Percentiles rank a stretch among this genome's conserved stretches.
phyloP scores from a whole-genome alignment of 2,113 vertebrate genomes.

The Sclerurus mexicanus region DNA sequence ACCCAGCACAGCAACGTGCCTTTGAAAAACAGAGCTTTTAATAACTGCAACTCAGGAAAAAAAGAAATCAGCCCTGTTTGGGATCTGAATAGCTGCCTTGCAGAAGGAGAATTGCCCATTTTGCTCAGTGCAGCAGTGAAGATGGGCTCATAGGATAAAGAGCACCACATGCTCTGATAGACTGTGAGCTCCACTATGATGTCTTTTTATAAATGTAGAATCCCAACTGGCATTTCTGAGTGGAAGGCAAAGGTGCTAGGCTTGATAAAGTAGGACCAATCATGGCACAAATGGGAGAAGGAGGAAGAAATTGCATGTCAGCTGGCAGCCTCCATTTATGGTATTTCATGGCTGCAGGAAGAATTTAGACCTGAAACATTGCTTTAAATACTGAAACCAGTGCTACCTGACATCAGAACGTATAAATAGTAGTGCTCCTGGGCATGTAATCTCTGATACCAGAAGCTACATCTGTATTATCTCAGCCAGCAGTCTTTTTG shows the following conservation, averaged over 20 bases:
- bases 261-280: neutral
- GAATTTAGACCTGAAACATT: neutral
- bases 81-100: neutral
- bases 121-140: slow-evolving; percentile 23
- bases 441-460: neutral
- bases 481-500: neutral
- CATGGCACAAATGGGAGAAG: neutral
- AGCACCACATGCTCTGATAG: neutral
- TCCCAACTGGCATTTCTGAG: neutral
- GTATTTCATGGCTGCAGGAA: neutral
- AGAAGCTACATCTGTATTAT: neutral
- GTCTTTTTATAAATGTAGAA: neutral
- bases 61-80: neutral
- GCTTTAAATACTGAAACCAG: neutral
- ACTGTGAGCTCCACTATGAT: neutral
- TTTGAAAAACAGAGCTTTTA: slow-evolving; percentile 28
- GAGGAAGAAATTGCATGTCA: neutral
- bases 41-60: neutral
- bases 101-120: slow-evolving; percentile 50
- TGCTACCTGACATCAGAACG: neutral
- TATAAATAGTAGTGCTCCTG: neutral
- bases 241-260: neutral
- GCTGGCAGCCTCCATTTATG: neutral
- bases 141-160: neutral
- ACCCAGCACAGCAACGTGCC: neutral